A percentile compares a stretch with the other conserved stretches of the same genome.
Conservation (phyloP, 2,113 vertebrate species). For the Piaya cayana region DNA sequence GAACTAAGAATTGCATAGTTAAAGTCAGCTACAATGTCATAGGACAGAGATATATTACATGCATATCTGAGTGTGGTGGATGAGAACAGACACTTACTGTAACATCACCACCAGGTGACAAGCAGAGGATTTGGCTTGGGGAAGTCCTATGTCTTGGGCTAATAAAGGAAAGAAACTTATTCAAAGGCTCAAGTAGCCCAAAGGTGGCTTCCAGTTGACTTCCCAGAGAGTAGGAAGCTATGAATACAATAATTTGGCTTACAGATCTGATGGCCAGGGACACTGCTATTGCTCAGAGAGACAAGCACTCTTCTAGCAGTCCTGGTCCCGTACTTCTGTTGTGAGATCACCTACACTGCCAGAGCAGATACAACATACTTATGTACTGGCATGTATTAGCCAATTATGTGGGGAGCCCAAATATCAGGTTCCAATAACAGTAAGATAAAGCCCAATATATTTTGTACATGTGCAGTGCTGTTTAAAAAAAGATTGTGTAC, state of each 20-base stretch:
- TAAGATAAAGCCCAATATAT: background rate
- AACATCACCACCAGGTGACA: background rate
- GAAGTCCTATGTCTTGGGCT: background rate
- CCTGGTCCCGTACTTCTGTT: background rate
- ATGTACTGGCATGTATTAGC: background rate
- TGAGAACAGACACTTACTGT: background rate
- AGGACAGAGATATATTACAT: background rate
- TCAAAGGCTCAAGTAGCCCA: background rate
- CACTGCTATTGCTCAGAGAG: background rate
- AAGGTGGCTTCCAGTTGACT: background rate
- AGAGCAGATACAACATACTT: background rate
- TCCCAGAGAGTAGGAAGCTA: background rate
- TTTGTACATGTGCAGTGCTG: background rate
- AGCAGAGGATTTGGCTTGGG: background rate
- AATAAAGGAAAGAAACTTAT: background rate
- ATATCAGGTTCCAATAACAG: background rate
- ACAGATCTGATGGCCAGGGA: background rate
- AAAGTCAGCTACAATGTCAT: background rate
- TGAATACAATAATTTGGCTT: background rate
- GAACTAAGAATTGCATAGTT: background rate
- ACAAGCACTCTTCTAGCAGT: background rate
- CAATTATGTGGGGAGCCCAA: accelerated
- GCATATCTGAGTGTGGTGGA: background rate
- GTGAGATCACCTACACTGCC: background rate
- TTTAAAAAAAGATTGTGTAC: background rate